These are phyloP conservation scores for Trematomus loennbergii DNA, from an alignment of 2,113 vertebrate species.

Conservation along the genomic window DNA sequence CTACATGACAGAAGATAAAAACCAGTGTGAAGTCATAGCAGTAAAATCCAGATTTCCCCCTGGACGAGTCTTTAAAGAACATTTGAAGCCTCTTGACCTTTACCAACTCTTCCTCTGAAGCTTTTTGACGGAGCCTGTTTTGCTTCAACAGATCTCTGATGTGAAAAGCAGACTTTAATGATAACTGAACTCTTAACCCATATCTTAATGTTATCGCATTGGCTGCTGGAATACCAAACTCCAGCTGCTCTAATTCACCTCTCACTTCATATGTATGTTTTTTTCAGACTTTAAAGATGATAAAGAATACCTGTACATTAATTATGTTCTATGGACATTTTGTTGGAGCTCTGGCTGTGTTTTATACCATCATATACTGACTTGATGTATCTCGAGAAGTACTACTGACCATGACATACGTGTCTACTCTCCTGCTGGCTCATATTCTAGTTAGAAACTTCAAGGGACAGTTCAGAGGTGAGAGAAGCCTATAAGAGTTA, in stretches of 20 bases:
- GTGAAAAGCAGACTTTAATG: conserved; percentile 55
- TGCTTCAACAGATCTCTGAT: conserved; percentile 60
- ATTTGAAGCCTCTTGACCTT: conserved; percentile 39
- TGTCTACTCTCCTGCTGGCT: neutral
- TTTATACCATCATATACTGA: neutral
- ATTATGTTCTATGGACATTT: neutral
- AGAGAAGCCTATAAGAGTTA: conserved; percentile 61
- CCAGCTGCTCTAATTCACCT: neutral
- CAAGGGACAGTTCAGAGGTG: conserved; percentile 52
- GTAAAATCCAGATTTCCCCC: conserved; percentile 36
- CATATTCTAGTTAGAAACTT: conserved; percentile 42
- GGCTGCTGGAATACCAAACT: conserved; percentile 5
- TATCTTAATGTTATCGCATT: conserved; percentile 31
- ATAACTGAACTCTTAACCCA: conserved; percentile 59
- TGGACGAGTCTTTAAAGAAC: conserved; percentile 24
- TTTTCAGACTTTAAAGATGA: neutral
- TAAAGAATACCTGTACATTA: neutral
- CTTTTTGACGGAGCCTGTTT: conserved; percentile 46
- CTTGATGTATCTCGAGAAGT: neutral
- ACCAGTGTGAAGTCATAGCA: conserved; percentile 32
- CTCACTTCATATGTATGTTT: neutral
- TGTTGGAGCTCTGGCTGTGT: neutral
- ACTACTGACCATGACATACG: neutral
- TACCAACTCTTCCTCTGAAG: conserved; percentile 39
- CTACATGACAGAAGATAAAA: conserved; percentile 26